Evolutionary conservation across 2,888 invertebrate species (phyloP).

Genomic region (Erpobdella octoculata): DNA sequence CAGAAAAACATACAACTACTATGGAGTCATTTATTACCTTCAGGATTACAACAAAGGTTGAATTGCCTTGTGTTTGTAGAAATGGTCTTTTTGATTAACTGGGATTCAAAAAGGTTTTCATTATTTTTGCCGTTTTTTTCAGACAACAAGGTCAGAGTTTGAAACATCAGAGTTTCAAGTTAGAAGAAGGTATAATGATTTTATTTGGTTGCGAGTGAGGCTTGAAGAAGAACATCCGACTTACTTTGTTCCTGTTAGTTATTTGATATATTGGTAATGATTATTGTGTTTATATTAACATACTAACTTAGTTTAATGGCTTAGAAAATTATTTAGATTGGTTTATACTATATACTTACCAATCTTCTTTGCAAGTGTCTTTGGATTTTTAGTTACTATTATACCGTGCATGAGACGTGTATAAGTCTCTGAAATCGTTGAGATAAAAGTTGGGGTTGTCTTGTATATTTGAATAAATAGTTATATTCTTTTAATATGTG

Average conservation of each 20-base stretch:
- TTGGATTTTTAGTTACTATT: too few species aligned
- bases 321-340: too few species aligned
- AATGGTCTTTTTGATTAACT: background rate
- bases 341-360: too few species aligned
- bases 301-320: too few species aligned
- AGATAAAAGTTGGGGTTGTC: too few species aligned
- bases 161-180: slow-evolving; percentile 60
- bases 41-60: slow-evolving; percentile 61
- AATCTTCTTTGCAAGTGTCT: too few species aligned
- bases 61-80: background rate
- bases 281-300: too few species aligned
- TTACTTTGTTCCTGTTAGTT: slow-evolving; percentile 63
- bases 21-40: slow-evolving; percentile 67
- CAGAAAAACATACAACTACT: slow-evolving; percentile 66
- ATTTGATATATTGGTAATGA: too few species aligned
- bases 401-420: too few species aligned
- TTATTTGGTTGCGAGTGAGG: slow-evolving; percentile 63
- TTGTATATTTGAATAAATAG: too few species aligned
- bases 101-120: background rate
- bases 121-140: background rate
- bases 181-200: slow-evolving; percentile 65
- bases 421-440: too few species aligned
- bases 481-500: too few species aligned
- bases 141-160: slow-evolving; percentile 59
- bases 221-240: slow-evolving; percentile 62